These are phyloP conservation scores for Alouatta palliata DNA, from an alignment of 2,113 vertebrate species.

Conservation along the genomic window DNA sequence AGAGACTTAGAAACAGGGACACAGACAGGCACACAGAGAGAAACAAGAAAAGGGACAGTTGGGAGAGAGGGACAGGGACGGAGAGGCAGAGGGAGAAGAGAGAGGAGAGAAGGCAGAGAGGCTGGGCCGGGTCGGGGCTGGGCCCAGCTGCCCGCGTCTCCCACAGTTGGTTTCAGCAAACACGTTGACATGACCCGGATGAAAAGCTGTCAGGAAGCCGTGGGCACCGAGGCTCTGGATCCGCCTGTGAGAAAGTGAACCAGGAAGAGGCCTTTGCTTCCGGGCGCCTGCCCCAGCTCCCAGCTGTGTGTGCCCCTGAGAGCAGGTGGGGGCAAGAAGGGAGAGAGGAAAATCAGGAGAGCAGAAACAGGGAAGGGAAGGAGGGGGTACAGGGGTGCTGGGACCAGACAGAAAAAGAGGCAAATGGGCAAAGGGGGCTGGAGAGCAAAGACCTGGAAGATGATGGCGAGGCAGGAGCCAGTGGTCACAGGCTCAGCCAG, in stretches of 20 bases:
- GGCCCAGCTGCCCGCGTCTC: accelerated
- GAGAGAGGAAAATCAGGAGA: background rate
- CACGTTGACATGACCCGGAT: background rate
- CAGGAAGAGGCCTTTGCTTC: no score
- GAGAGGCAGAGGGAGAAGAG: no score
- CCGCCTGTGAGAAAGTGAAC: no score
- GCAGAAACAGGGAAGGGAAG: background rate
- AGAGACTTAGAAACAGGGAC: background rate
- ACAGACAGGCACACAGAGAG: background rate
- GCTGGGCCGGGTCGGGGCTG: background rate
- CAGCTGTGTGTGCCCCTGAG: no score
- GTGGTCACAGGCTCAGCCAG: background rate
- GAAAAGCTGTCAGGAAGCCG: no score
- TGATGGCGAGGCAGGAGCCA: background rate
- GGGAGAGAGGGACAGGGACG: background rate
- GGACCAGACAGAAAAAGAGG: background rate
- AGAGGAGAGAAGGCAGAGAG: no score
- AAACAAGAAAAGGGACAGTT: background rate
- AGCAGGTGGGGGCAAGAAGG: no score
- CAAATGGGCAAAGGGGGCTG: background rate
- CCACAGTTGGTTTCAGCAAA: background rate
- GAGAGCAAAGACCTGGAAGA: background rate
- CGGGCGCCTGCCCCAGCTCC: no score
- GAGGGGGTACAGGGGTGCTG: accelerated
- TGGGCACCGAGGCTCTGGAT: no score